phyloP scores from a whole-genome alignment of 2,113 vertebrate genomes.

The Erpornis zantholeuca region DNA sequence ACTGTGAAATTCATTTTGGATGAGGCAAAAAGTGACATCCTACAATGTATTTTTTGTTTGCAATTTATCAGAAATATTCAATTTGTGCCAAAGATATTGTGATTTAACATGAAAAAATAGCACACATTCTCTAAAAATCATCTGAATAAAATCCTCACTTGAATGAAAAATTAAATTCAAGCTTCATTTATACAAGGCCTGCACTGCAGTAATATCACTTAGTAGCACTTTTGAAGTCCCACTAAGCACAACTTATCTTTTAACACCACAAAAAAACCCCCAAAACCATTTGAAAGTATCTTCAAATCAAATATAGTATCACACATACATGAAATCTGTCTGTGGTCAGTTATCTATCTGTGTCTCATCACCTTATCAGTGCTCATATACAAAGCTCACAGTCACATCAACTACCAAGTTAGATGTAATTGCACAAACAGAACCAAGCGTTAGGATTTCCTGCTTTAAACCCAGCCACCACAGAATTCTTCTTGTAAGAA shows the following conservation, averaged over 20 bases:
- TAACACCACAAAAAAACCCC: background rate
- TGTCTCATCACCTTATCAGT: background rate
- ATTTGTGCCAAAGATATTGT: background rate
- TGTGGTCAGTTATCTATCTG: background rate
- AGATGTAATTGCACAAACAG: background rate
- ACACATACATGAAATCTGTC: background rate
- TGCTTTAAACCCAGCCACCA: background rate
- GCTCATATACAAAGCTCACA: background rate
- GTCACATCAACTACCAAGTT: fast-evolving
- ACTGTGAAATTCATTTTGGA: background rate
- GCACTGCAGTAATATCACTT: background rate
- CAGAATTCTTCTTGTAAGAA: background rate
- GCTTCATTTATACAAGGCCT: background rate
- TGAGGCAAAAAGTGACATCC: background rate
- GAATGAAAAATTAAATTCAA: background rate
- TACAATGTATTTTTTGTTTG: background rate
- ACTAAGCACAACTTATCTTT: background rate
- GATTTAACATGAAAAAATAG: background rate
- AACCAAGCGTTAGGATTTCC: background rate
- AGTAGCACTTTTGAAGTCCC: background rate
- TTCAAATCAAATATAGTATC: background rate
- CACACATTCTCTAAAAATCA: background rate
- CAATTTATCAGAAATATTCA: background rate
- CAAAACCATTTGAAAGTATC: background rate
- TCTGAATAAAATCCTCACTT: background rate